Evolutionary conservation across 2,113 vertebrate genomes (phyloP).

Genomic region (Miniopterus natalensis): DNA sequence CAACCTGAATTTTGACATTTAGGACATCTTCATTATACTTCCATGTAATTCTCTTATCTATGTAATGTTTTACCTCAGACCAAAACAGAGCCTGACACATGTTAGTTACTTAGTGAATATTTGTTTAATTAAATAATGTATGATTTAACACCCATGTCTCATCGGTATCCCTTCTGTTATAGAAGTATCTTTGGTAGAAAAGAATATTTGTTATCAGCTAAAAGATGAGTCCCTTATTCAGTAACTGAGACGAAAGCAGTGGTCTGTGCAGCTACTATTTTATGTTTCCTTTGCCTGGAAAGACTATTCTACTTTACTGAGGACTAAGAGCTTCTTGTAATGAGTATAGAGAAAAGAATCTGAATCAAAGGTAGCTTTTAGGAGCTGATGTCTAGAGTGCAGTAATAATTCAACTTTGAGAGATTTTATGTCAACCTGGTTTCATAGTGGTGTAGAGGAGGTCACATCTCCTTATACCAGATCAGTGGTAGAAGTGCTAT

Average conservation of each 20-base stretch:
- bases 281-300: background rate
- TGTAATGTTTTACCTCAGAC: background rate
- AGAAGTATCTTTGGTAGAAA: constrained; percentile 42
- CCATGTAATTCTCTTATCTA: background rate
- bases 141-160: background rate
- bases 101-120: constrained; percentile 6
- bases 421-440: background rate
- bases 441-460: background rate
- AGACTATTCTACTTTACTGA: background rate
- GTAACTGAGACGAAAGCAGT: background rate
- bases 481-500: background rate
- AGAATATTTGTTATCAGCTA: background rate
- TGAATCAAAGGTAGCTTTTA: background rate
- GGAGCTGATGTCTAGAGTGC: background rate
- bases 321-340: background rate
- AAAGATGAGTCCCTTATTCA: constrained; percentile 1
- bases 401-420: background rate
- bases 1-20: constrained; percentile 11
- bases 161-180: background rate
- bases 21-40: background rate
- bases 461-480: background rate
- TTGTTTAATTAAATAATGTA: background rate
- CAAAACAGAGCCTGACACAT: background rate
- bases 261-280: background rate
- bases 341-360: background rate